Conservation (phyloP, 2,113 vertebrate species). For the Crotalus horridus region DNA sequence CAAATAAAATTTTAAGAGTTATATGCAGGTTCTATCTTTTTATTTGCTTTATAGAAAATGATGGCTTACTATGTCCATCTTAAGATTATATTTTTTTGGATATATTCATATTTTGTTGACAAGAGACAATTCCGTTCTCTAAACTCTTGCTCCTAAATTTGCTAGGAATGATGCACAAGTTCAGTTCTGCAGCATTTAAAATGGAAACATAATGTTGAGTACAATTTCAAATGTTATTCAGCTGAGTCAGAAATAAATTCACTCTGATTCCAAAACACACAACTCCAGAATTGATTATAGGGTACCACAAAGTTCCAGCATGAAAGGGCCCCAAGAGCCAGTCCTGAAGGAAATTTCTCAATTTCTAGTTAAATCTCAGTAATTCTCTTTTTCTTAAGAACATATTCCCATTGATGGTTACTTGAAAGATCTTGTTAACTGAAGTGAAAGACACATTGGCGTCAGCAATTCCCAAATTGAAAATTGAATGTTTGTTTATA, state of each 20-base stretch:
- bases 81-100: not conserved
- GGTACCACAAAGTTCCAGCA: not conserved
- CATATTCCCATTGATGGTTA: not conserved
- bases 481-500: not conserved
- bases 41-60: constrained; percentile 31
- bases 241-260: not conserved
- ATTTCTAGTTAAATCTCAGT: not conserved
- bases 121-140: not conserved
- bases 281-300: not conserved
- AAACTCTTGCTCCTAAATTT: not conserved
- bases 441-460: not conserved
- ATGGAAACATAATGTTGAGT: not conserved
- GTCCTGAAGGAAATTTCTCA: not conserved
- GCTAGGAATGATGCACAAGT: not conserved
- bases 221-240: not conserved
- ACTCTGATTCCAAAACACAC: not conserved
- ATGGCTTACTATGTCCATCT: constrained; percentile 30
- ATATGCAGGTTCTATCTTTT: not conserved
- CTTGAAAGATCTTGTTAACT: not conserved
- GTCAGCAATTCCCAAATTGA: not conserved
- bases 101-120: constrained; percentile 23
- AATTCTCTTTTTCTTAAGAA: not conserved
- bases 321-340: not conserved
- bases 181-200: not conserved
- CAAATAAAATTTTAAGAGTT: constrained; percentile 33